phyloP scores from a whole-genome alignment of 2,797 vertebrate species.

The Poecile montanus region DNA sequence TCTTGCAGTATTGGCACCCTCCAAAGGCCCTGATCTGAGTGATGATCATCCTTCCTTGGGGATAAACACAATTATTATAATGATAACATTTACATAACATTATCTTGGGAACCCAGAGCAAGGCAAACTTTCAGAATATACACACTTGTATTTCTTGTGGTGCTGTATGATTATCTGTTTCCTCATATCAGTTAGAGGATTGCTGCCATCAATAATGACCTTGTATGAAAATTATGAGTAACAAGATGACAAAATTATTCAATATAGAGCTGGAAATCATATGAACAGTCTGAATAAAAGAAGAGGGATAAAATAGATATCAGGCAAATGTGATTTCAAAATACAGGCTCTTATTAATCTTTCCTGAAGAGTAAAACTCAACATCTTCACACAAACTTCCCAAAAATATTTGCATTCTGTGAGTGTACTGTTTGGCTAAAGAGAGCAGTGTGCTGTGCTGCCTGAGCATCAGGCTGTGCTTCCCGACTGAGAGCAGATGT shows the following conservation, averaged over 20 bases:
- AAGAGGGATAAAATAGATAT: neutral
- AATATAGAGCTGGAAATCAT: neutral
- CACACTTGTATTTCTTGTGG: neutral
- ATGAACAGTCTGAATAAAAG: neutral
- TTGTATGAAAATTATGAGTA: neutral
- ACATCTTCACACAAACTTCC: neutral
- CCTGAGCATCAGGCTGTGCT: neutral
- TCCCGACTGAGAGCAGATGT: neutral
- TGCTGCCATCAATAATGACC: neutral
- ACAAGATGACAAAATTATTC: neutral
- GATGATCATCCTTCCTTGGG: neutral
- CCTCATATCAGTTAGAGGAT: neutral
- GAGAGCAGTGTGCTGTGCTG: neutral
- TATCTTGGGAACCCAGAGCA: neutral
- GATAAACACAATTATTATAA: neutral
- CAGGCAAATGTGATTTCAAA: neutral
- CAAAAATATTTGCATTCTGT: neutral
- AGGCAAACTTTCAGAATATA: neutral
- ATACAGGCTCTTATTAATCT: neutral
- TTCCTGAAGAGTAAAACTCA: neutral
- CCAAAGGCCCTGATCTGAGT: neutral
- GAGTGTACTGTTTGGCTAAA: neutral
- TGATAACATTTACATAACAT: neutral
- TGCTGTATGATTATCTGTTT: neutral
- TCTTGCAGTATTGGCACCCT: neutral